Percentiles rank a stretch among this genome's conserved stretches.
phyloP scores from a whole-genome alignment of 2,888 invertebrate species.

The Rotaria magnacalcarata region DNA sequence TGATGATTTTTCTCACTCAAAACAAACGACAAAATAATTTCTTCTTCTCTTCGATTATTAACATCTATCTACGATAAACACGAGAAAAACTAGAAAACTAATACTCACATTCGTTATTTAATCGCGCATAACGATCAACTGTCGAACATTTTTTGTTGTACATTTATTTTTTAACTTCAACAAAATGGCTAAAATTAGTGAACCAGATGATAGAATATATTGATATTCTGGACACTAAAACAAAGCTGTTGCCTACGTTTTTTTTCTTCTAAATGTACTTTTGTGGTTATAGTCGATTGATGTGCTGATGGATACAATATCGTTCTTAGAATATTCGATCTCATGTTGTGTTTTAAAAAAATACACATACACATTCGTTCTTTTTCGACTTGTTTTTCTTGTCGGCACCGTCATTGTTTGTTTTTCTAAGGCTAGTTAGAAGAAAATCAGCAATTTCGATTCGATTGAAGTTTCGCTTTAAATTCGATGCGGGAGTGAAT shows the following conservation, averaged over 20 bases:
- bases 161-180: background rate
- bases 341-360: conserved; percentile 13
- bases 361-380: background rate
- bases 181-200: conserved; percentile 16
- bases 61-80: background rate
- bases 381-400: conserved; percentile 15
- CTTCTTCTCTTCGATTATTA: background rate
- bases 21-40: background rate
- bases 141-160: background rate
- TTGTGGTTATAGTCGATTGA: background rate
- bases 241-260: background rate
- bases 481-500: conserved; percentile 6
- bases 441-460: conserved; percentile 9
- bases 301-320: background rate
- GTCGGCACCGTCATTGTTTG: conserved; percentile 5
- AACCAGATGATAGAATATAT: background rate
- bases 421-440: background rate
- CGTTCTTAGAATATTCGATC: background rate
- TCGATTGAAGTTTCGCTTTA: background rate
- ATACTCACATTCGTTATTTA: background rate
- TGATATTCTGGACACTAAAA: background rate
- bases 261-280: background rate
- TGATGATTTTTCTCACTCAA: conserved; percentile 21
- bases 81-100: background rate
- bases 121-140: background rate